phyloP scores from a whole-genome alignment of 2,888 invertebrate species.

The Palloptera scutellata region DNA sequence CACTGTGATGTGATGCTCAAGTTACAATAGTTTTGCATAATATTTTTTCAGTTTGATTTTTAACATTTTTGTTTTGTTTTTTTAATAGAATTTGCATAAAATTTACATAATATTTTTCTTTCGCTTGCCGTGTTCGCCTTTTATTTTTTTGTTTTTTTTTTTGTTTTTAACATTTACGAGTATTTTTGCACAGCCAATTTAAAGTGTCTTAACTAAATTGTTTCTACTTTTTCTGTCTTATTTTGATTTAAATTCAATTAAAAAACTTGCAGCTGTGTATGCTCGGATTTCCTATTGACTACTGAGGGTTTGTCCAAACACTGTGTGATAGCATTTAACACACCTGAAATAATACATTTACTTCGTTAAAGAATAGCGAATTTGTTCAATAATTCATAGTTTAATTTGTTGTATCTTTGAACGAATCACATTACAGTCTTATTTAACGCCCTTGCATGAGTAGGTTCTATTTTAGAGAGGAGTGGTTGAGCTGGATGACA shows the following conservation, averaged over 20 bases:
- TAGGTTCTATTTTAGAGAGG: too few relatives aligned
- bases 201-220: constrained; percentile 21
- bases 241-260: constrained; percentile 25
- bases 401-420: too few relatives aligned
- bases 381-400: too few relatives aligned
- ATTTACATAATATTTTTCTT: constrained; percentile 11
- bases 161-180: background rate
- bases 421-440: too few relatives aligned
- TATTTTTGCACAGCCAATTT: constrained; percentile 11
- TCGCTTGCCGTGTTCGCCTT: background rate
- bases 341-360: too few relatives aligned
- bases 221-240: constrained; percentile 7
- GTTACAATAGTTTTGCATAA: background rate
- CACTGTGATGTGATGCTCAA: too few relatives aligned
- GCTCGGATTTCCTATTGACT: too few relatives aligned
- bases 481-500: too few relatives aligned
- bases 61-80: background rate
- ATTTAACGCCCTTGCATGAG: too few relatives aligned
- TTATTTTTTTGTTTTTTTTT: background rate
- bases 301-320: too few relatives aligned
- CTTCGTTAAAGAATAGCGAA: too few relatives aligned
- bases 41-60: background rate
- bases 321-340: too few relatives aligned
- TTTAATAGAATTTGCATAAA: constrained; percentile 16
- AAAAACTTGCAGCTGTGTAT: constrained; percentile 13